Evolutionary conservation across 2,113 vertebrate species (phyloP), one percentile per base, ranked within the genome.

Genomic region (Xiphias gladius): DNA sequence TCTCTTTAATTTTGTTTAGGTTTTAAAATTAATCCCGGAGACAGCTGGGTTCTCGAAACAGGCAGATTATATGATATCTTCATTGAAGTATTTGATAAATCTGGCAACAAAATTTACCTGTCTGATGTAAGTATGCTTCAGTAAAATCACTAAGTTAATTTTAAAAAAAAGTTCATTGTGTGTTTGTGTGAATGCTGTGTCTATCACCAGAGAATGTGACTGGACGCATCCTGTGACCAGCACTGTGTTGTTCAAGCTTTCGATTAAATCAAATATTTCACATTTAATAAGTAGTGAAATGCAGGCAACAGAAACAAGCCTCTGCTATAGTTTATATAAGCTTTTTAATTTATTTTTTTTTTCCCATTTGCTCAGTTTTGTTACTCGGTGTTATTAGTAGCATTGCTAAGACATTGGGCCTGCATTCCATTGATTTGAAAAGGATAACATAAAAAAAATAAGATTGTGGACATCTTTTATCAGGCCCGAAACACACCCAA

Each of bases 21-120:
- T 48, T 99, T 99, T 94, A 95, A 96, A 48, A 93, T 99, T 82
- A 86, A 95, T 54, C 98, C 97, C 37, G 98, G 97, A 69, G 96
- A 98, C 83, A 97, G 95, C 87, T 99, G 98, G 98, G 95, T 97
- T 72, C 96, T 99, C 0, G 97, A 99, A 94, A 97, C 94, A 0
- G 96, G 94, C 80, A 94, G 96, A 86, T 80, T 91, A 2, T 99
- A 99, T 59, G 95, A 97, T 80, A 93, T 99, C 66, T 91, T 93
- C 5, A 88, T 99, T 3, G 97, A 99, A 82, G 96, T 99, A 7
- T 98, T 97, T 84, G 98, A 99, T 92, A 97, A 97, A 91, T 96
- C 96, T 0, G 95, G 97, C 79, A 97, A 97, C 94, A 99, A 96
- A 85, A 95, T 99, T 76, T 95, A 96, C 91, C 92, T 97, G 14